Percentiles rank a stretch among this genome's conserved stretches.
phyloP scores from a whole-genome alignment of 2,797 vertebrate species.

The Melanotaenia pygmaea region DNA sequence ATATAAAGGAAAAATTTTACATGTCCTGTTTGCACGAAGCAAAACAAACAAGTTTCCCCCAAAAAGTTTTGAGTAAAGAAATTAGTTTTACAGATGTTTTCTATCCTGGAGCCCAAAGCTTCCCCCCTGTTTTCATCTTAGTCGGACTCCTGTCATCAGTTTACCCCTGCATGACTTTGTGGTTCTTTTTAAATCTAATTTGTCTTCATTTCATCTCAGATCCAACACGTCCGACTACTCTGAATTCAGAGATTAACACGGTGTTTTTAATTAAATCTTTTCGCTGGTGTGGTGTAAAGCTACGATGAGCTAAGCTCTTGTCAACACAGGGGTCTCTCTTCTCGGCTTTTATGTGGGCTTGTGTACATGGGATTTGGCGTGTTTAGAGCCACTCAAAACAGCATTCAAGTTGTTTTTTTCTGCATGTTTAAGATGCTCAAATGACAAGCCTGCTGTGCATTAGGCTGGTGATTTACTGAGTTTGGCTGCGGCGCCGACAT shows the following conservation, averaged over 20 bases:
- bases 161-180: constrained; percentile 61
- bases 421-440: constrained; percentile 49
- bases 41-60: constrained; percentile 7
- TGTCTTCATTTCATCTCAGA: not conserved
- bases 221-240: not conserved
- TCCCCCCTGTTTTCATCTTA: not conserved
- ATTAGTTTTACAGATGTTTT: constrained; percentile 74
- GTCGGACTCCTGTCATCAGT: constrained; percentile 35
- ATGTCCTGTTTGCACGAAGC: constrained; percentile 5
- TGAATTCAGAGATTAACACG: constrained; percentile 26
- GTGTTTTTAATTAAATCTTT: constrained; percentile 41
- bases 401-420: constrained; percentile 16
- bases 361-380: constrained; percentile 19
- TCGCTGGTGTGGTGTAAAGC: constrained; percentile 3
- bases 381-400: constrained; percentile 6
- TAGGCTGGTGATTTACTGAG: constrained; percentile 71
- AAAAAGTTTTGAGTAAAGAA: constrained; percentile 54
- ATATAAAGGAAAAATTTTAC: not conserved
- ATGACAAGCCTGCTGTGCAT: constrained; percentile 71
- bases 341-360: constrained; percentile 49
- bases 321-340: constrained; percentile 23
- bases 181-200: constrained; percentile 11
- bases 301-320: constrained; percentile 18
- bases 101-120: constrained; percentile 40
- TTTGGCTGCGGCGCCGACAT: constrained; percentile 48